phyloP scores from a whole-genome alignment of 2,888 invertebrate genomes.

The Ligdia adustata region DNA sequence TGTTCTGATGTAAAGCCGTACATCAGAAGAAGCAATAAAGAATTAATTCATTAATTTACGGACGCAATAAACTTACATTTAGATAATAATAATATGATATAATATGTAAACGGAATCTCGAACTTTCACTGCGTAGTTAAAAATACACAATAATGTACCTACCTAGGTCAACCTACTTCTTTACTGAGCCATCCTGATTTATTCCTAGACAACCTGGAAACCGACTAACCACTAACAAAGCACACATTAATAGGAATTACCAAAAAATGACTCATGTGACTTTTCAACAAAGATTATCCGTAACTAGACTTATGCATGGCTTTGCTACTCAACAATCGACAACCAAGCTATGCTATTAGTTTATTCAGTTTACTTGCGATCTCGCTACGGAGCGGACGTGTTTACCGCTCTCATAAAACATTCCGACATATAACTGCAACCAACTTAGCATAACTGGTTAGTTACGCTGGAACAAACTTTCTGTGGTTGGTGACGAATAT shows the following conservation, averaged over 20 bases:
- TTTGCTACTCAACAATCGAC: conserved; percentile 41
- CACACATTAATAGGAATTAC: neutral
- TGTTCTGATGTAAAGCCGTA: no score
- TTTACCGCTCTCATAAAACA: conserved; percentile 24
- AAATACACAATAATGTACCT: no score
- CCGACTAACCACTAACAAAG: no score
- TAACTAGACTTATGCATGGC: conserved; percentile 27
- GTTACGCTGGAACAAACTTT: conserved; percentile 17
- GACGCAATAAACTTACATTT: no score
- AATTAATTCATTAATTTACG: no score
- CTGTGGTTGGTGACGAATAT: conserved; percentile 18
- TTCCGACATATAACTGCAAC: conserved; percentile 18
- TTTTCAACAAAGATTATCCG: conserved; percentile 5
- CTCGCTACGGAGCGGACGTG: conserved; percentile 37
- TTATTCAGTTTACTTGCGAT: conserved; percentile 48
- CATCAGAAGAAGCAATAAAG: no score
- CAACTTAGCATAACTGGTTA: conserved; percentile 25
- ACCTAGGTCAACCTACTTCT: no score
- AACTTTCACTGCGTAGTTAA: no score
- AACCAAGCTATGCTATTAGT: conserved; percentile 44
- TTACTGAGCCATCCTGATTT: no score
- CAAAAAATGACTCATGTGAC: neutral
- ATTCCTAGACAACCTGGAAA: no score
- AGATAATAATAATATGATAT: no score
- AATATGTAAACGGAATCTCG: no score